A percentile compares a stretch with the other conserved stretches of the same genome.
These are phyloP conservation scores for Crepidodera aurea DNA, from an alignment of 2,888 invertebrate species.

Conservation along the genomic window DNA sequence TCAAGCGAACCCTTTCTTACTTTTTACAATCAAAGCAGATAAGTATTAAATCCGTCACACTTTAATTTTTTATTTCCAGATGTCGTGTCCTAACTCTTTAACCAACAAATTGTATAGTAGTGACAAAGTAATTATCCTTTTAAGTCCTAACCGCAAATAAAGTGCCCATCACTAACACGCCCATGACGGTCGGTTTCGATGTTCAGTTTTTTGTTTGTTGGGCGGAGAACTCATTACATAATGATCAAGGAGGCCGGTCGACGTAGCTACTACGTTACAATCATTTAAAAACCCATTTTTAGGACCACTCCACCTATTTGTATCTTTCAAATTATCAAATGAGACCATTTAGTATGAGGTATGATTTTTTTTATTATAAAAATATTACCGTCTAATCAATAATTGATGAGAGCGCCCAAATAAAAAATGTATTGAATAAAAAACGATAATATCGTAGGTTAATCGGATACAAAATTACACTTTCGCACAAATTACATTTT, in stretches of 20 bases:
- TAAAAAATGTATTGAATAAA: too few species aligned
- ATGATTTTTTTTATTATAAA: too few species aligned
- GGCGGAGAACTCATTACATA: constrained; percentile 30
- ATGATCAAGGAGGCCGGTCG: constrained; percentile 30
- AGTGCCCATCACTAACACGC: constrained; percentile 14
- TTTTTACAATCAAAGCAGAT: too few species aligned
- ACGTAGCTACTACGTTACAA: constrained; percentile 27
- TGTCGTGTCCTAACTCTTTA: background rate
- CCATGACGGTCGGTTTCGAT: constrained; percentile 22
- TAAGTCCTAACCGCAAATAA: background rate
- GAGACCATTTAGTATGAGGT: too few species aligned
- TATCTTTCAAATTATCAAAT: background rate
- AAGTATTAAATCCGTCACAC: too few species aligned
- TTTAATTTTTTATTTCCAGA: background rate
- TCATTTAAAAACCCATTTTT: constrained; percentile 20
- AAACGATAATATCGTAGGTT: too few species aligned
- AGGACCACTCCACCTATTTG: constrained; percentile 6
- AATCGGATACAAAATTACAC: too few species aligned
- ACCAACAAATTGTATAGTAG: background rate
- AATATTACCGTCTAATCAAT: too few species aligned
- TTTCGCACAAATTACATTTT: too few species aligned
- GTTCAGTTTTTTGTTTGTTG: constrained; percentile 13
- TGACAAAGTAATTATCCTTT: background rate
- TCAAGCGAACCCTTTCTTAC: too few species aligned
- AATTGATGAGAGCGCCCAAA: too few species aligned